phyloP scores from a whole-genome alignment of 1,140 invertebrate species.

The Euborellia annulipes region DNA sequence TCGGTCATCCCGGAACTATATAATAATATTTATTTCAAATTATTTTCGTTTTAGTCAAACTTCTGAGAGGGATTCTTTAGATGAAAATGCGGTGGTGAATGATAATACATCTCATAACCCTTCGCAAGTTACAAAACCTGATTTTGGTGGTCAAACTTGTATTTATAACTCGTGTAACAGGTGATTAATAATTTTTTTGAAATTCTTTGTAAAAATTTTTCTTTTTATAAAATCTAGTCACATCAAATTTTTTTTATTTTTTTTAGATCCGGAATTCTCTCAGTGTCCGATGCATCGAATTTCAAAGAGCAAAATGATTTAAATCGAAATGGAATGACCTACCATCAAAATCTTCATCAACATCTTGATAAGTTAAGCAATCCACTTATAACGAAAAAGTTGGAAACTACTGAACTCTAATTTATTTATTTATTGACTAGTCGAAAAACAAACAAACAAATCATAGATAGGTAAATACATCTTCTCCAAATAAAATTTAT shows the following conservation, averaged over 20 bases:
- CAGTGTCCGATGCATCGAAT: constrained; percentile 24
- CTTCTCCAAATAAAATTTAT: no score
- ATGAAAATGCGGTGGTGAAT: constrained; percentile 65
- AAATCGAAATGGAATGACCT: constrained; percentile 20
- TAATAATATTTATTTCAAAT: no score
- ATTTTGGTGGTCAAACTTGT: not conserved
- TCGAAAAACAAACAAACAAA: no score
- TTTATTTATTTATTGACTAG: not conserved
- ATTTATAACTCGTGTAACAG: not conserved
- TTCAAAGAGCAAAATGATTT: constrained; percentile 29
- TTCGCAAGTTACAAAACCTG: constrained; percentile 1
- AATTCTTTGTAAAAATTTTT: constrained; percentile 27
- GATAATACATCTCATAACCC: constrained; percentile 28
- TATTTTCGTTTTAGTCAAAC: constrained; percentile 35
- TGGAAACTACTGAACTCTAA: constrained; percentile 67
- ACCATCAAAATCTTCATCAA: constrained; percentile 30
- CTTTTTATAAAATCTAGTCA: constrained; percentile 6
- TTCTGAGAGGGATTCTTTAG: constrained; percentile 69
- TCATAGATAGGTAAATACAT: no score
- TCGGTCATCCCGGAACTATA: no score
- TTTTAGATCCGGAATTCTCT: constrained; percentile 20
- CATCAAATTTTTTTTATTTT: constrained; percentile 8
- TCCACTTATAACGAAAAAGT: constrained; percentile 49
- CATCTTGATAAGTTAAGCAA: constrained; percentile 32
- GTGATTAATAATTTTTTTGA: not conserved